Percentiles rank a stretch among this genome's conserved stretches.
Evolutionary conservation across 2,113 vertebrate species (phyloP).

Genomic region (Daubentonia madagascariensis): DNA sequence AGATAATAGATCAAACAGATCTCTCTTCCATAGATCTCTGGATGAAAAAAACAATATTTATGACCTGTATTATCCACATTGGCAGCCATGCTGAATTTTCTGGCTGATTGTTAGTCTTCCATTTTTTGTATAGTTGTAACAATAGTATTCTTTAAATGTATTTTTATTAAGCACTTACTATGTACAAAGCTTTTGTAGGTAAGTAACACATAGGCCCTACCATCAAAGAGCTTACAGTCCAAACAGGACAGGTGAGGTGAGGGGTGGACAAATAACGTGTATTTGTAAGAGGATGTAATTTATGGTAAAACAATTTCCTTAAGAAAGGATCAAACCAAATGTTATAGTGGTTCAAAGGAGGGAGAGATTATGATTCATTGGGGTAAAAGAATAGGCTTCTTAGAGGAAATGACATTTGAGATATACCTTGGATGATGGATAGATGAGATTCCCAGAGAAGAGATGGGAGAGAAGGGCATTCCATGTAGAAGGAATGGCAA

Average conservation of each 20-base stretch:
- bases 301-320: not conserved
- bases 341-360: not conserved
- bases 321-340: not conserved
- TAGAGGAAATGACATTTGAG: not conserved
- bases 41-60: not conserved
- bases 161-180: not conserved
- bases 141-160: constrained; percentile 11
- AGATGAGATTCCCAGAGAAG: not conserved
- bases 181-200: not conserved
- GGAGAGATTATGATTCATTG: not conserved
- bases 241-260: not conserved
- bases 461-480: not conserved
- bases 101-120: not conserved
- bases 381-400: not conserved
- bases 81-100: not conserved
- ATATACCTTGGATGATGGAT: not conserved
- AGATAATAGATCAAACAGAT: not conserved
- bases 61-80: not conserved
- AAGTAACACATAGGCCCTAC: not conserved
- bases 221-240: not conserved
- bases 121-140: not conserved
- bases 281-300: not conserved
- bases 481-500: not conserved
- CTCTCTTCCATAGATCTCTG: not conserved
- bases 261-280: not conserved